These are phyloP conservation scores for Sceloporus tristichus DNA, from an alignment of 2,113 vertebrate species.

Conservation along the genomic window DNA sequence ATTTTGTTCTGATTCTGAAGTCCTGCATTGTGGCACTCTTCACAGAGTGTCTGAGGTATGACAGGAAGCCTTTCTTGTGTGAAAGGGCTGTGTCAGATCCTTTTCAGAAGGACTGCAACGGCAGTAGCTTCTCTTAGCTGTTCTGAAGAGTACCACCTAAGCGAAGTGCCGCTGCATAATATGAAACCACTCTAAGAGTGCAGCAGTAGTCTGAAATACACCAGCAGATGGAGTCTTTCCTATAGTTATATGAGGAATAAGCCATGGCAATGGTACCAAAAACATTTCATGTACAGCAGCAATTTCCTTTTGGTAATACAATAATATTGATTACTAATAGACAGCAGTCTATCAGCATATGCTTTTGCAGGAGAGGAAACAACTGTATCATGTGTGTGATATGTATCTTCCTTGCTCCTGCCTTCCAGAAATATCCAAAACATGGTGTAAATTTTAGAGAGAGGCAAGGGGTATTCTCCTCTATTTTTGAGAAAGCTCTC, in stretches of 20 bases:
- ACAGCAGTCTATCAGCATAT: background rate
- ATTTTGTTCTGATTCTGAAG: background rate
- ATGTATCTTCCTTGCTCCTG: background rate
- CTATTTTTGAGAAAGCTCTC: background rate
- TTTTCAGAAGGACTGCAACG: background rate
- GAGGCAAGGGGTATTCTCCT: too few species aligned
- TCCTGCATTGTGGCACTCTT: background rate
- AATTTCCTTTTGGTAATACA: background rate
- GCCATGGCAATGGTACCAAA: background rate
- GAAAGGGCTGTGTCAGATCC: background rate
- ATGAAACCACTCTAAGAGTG: background rate
- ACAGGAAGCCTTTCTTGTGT: background rate
- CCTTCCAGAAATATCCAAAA: background rate
- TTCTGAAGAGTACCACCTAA: background rate
- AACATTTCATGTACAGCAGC: too few species aligned
- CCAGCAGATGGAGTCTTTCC: conserved; percentile 35
- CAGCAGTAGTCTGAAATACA: background rate
- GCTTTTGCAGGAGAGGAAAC: background rate
- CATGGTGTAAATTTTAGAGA: background rate
- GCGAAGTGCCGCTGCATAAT: background rate
- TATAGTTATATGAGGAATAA: background rate
- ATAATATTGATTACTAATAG: background rate
- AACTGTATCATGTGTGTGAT: background rate
- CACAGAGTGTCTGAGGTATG: background rate
- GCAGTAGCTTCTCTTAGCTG: background rate